Percentiles rank a stretch among this genome's conserved stretches.
Conservation (phyloP, 2,888 invertebrate genomes). For the Cataglyphis cursor region DNA sequence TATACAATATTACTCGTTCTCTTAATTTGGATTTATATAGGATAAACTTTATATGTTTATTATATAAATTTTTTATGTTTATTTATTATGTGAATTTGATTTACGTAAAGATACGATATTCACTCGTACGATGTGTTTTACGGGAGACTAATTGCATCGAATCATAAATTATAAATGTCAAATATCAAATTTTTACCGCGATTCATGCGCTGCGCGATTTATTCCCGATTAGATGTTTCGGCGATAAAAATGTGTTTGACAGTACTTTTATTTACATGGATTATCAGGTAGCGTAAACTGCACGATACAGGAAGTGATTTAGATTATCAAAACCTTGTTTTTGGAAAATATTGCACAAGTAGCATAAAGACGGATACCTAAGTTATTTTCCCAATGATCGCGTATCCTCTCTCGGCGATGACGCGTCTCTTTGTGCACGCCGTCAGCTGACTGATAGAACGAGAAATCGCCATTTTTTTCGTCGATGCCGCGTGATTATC, state of each 20-base stretch:
- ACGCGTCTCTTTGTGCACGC: constrained; percentile 46
- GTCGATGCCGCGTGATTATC: constrained; percentile 4
- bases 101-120: not conserved
- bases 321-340: constrained; percentile 9
- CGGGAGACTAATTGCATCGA: not conserved
- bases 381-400: constrained; percentile 27
- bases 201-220: not conserved
- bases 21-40: not conserved
- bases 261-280: not conserved
- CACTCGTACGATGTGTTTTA: constrained; percentile 1
- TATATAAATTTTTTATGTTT: not conserved
- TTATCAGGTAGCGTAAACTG: not conserved
- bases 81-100: not conserved
- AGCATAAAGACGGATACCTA: not conserved
- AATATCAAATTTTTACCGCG: not conserved
- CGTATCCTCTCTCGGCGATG: constrained; percentile 28
- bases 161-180: constrained; percentile 14
- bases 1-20: not conserved
- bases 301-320: constrained; percentile 21
- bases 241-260: not conserved
- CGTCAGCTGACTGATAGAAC: constrained; percentile 33
- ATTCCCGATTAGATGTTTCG: constrained; percentile 15
- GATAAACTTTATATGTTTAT: not conserved
- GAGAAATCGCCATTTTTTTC: constrained; percentile 42
- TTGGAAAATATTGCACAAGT: constrained; percentile 13